Evolutionary conservation across 2,888 invertebrate species (phyloP), one percentile per base, ranked within the genome.

Genomic region (Chromoteleia sp.): DNA sequence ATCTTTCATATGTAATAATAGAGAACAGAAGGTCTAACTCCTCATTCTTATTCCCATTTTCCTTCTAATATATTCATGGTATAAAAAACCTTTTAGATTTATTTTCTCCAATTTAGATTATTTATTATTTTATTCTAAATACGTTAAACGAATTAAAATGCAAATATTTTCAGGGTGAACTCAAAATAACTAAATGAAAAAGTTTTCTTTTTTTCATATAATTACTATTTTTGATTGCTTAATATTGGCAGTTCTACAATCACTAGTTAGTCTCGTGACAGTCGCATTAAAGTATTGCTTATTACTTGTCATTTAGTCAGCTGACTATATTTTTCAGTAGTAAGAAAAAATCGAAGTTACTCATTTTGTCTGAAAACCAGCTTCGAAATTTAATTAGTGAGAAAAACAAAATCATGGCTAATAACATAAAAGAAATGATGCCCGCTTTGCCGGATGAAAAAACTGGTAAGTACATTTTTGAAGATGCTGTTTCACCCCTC

Each of bases 391-490:
- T 8, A n/a, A 1, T 21, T 8, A 0, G 10, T 7, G 41, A 65
- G 6, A 1, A 21, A 54, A 54, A 15, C 7, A n/a, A 33, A 48
- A 70, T 12, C 21, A 81, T 82, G 81, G 81, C 82, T 5, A 77
- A 74, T 25, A 88, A 87, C 89, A 95, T 95, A 85, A 95, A 95
- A 88, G 95, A 95, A 88, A 94, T 96, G 79, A 95, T 96, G 84
- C 95, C 95, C 70, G 93, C 94, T 86, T 92, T 97, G 89, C 96
- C 96, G 86, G 97, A 97, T 88, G 97, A 97, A 88, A 97, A 96
- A 94, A 96, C 96, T 91, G 97, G 97, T 97, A 94, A 94, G 93
- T 92, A 77, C 63, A 33, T 54, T 36, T n/a, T 14, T 5, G 7
- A 5, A 25, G 41, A 59, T 75, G 78, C 45, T 56, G 45, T 33